Conservation (phyloP, 2,113 vertebrate species). For the Carollia perspicillata region DNA sequence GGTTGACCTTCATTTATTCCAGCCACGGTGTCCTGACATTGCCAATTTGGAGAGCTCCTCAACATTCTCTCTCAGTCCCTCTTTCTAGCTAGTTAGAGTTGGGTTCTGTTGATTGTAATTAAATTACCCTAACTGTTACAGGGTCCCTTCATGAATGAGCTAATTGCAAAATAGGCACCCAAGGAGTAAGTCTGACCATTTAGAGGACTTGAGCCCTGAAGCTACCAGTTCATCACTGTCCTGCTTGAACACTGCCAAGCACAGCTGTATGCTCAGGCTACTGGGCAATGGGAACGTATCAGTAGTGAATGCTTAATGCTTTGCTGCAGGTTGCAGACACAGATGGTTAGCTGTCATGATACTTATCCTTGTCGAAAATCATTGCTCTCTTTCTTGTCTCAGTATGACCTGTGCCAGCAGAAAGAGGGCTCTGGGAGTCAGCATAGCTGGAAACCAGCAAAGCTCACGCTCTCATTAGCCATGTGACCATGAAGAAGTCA, state of each 20-base stretch:
- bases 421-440: conserved; percentile 20
- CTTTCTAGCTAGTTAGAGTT: not conserved
- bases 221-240: not conserved
- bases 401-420: not conserved
- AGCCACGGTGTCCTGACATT: not conserved
- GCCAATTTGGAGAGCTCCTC: not conserved
- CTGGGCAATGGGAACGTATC: not conserved
- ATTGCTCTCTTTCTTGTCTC: conserved; percentile 46
- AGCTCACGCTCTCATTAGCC: not conserved
- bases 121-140: not conserved
- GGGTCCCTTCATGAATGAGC: not conserved
- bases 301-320: not conserved
- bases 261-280: not conserved
- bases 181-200: not conserved
- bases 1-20: not conserved
- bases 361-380: conserved; percentile 55
- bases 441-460: not conserved
- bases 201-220: not conserved
- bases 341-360: conserved; percentile 58
- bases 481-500: not conserved
- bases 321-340: conserved; percentile 40
- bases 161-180: conserved; percentile 27
- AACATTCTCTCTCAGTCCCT: not conserved
- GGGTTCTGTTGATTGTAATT: conserved; percentile 1
- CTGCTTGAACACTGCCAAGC: not conserved